Evolutionary conservation across 2,888 invertebrate species (phyloP).

Genomic region (Uloborus plumipes): DNA sequence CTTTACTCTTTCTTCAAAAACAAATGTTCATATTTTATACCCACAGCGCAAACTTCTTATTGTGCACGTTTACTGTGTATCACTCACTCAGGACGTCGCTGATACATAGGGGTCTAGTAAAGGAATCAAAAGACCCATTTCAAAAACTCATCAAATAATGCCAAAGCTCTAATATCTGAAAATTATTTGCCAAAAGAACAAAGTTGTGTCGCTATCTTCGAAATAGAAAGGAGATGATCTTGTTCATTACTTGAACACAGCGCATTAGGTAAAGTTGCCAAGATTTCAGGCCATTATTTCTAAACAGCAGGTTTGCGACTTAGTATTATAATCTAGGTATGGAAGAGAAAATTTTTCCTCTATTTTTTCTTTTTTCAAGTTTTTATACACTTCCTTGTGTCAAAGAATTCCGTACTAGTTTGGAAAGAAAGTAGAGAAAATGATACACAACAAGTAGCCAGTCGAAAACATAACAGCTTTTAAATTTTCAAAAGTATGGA

Average conservation of each 20-base stretch:
- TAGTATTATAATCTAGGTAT: slow-evolving; percentile 59
- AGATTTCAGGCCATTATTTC: slow-evolving; percentile 56
- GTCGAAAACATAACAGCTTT: slow-evolving; percentile 28
- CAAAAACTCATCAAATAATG: slow-evolving; percentile 57
- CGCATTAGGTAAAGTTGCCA: slow-evolving; percentile 51
- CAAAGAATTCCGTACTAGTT: slow-evolving; percentile 39
- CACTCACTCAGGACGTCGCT: slow-evolving; percentile 56
- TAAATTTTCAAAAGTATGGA: slow-evolving; percentile 17
- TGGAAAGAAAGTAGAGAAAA: slow-evolving; percentile 42
- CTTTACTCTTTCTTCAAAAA: slow-evolving; percentile 60
- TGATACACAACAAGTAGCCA: slow-evolving; percentile 47
- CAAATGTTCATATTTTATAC: slow-evolving; percentile 61
- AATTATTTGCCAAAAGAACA: slow-evolving; percentile 60
- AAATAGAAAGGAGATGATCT: slow-evolving; percentile 38
- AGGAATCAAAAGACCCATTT: slow-evolving; percentile 44
- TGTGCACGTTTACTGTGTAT: slow-evolving; percentile 60
- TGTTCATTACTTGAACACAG: slow-evolving; percentile 46
- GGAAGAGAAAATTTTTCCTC: slow-evolving; percentile 56
- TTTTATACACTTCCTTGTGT: slow-evolving; percentile 58
- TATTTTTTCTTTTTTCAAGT: slow-evolving; percentile 54
- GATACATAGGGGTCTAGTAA: slow-evolving; percentile 44
- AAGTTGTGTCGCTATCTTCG: slow-evolving; percentile 54
- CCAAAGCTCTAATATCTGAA: slow-evolving; percentile 42
- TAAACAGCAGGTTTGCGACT: slow-evolving; percentile 56
- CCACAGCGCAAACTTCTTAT: slow-evolving; percentile 58